A percentile compares a stretch with the other conserved stretches of the same genome.
phyloP scores from a whole-genome alignment of 1,140 invertebrate species.

The Drosophila insularis region DNA sequence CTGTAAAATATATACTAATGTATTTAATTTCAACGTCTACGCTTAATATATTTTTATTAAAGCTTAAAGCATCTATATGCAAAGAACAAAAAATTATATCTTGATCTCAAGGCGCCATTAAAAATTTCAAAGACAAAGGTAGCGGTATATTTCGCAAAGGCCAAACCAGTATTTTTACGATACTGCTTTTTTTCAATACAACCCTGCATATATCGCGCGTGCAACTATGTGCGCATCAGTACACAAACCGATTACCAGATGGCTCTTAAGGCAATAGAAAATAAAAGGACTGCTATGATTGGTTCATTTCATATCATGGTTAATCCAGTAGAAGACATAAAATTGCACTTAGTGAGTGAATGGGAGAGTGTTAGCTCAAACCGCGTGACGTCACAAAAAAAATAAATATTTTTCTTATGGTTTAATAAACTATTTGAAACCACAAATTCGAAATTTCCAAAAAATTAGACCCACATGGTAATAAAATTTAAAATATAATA shows the following conservation, averaged over 20 bases:
- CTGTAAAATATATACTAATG: too few relatives aligned
- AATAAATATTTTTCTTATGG: background rate
- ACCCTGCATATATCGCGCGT: conserved; percentile 16
- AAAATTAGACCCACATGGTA: too few relatives aligned
- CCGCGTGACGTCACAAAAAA: background rate
- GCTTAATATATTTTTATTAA: too few relatives aligned
- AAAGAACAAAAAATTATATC: too few relatives aligned
- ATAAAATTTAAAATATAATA: too few relatives aligned
- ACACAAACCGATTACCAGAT: conserved; percentile 53
- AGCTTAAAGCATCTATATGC: too few relatives aligned
- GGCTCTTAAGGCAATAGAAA: conserved; percentile 57
- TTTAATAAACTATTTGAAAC: too few relatives aligned
- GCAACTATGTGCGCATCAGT: conserved; percentile 39
- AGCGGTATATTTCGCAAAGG: background rate
- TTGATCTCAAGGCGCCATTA: background rate
- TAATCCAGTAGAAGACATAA: background rate
- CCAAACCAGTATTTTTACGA: background rate
- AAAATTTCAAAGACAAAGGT: background rate
- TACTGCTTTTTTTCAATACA: background rate
- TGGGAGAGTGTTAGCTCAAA: background rate
- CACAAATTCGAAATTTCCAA: too few relatives aligned
- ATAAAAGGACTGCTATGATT: conserved; percentile 71
- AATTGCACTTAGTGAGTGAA: background rate
- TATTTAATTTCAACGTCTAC: too few relatives aligned
- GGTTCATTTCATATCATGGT: conserved; percentile 24